Evolutionary conservation across 2,113 vertebrate genomes (phyloP), one percentile per base, ranked within the genome.

Genomic region (Lanius collurio): DNA sequence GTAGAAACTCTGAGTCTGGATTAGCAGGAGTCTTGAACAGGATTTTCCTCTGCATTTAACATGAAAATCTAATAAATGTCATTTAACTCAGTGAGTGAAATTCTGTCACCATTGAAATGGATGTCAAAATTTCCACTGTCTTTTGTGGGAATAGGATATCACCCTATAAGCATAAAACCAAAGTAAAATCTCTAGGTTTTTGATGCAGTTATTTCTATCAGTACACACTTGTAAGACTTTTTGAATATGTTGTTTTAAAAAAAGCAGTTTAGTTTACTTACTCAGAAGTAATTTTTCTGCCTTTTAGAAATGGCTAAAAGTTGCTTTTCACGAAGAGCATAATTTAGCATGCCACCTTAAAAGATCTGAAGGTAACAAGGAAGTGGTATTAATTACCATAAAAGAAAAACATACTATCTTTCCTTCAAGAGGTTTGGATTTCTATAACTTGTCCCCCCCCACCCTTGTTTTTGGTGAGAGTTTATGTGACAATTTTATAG

Each of bases 1-100:
- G 76, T 75, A 92, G 92, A 76, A 97, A 65, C 46, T 83, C 74
- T 50, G 46, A 93, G 62, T 94, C 74, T 87, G 91, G 94, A 95
- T 96, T 95, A 96, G 75, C 30, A 87, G 63, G 70, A 88, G 91
- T 71, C 77, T 42, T 91, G 91, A 90, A 76, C 70, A 90, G 79
- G 94, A 94, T 96, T 96, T 96, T 91, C 90, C 76, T 93, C 64
- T 75, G 56, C 75, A 75, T 96, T 94, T 88, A 96, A 96, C 75
- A 83, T 39, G 87, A 90, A 94, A 88, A 96, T 96, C 76, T 86
- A 93, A 90, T 94, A 93, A 90, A 87, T 92, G 60, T 87, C 47
- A 50, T 83, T 96, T 84, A 93, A 94, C 30, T 90, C 56, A 23
- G 49, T 67, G 57, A 76, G 87, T 88, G 74, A 94, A 95, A 83